Evolutionary conservation across 2,797 vertebrate genomes (phyloP).

Genomic region (Gambelia wislizenii): DNA sequence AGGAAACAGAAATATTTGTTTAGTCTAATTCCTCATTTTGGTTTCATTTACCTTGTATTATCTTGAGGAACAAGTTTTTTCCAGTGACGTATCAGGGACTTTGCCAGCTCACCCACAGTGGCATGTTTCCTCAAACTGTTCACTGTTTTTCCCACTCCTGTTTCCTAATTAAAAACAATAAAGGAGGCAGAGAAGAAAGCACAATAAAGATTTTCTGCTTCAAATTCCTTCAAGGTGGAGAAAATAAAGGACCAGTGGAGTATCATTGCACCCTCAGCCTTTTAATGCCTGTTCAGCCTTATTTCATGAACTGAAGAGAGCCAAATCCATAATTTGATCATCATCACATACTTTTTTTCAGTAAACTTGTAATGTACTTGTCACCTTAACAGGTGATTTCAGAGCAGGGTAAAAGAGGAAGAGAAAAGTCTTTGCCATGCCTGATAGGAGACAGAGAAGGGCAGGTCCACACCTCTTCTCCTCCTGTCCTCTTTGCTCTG

Average conservation of each 20-base stretch:
- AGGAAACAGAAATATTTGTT: background rate
- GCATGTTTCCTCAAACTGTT: constrained; percentile 85
- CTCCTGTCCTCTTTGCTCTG: background rate
- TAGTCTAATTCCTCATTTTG: background rate
- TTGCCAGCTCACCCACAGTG: constrained; percentile 83
- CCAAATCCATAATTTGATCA: background rate
- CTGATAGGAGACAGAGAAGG: background rate
- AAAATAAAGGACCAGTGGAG: background rate
- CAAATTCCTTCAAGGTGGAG: background rate
- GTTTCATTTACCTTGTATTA: constrained; percentile 73
- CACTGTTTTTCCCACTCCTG: constrained; percentile 87
- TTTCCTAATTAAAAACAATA: constrained; percentile 78
- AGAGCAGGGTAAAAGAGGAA: background rate
- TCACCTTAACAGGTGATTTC: background rate
- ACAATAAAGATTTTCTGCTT: background rate
- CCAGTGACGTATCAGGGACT: constrained; percentile 82
- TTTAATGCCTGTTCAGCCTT: background rate
- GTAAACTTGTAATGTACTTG: no score
- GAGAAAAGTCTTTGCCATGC: background rate
- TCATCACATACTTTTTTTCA: background rate
- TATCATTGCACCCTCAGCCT: no score
- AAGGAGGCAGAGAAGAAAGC: constrained; percentile 21
- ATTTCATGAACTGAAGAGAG: background rate
- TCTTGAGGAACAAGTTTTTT: constrained; percentile 83
- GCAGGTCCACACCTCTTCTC: no score